These are phyloP conservation scores for Luidia sarsii DNA, from an alignment of 53 echinoderm and acorn worm species.

Conservation along the genomic window DNA sequence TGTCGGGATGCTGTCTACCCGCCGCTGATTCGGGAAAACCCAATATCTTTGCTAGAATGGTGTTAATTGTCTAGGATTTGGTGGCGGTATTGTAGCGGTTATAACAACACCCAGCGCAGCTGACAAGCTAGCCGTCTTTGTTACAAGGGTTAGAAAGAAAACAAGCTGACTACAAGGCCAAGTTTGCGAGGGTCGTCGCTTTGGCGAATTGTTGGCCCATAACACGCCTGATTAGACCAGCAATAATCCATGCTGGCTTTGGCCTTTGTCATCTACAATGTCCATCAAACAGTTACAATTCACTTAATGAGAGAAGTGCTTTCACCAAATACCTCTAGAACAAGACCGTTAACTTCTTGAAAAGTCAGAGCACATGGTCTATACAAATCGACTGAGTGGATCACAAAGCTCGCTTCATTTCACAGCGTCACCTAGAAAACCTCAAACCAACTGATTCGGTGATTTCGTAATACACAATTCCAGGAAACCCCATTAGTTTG, in stretches of 20 bases:
- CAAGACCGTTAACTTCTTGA: no score
- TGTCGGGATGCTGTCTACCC: not conserved
- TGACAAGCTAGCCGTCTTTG: not conserved
- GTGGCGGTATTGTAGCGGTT: not conserved
- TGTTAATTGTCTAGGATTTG: slow-evolving; percentile 18
- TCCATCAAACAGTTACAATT: slow-evolving; percentile 47
- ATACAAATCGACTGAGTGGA: no score
- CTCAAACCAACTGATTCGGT: no score
- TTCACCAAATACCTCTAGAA: not conserved
- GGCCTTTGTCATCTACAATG: slow-evolving; percentile 13
- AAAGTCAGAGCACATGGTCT: no score
- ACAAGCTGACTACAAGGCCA: not conserved
- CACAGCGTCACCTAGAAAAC: no score
- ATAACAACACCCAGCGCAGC: slow-evolving; percentile 22
- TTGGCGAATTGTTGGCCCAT: no score
- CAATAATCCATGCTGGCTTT: not conserved
- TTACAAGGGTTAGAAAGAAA: not conserved
- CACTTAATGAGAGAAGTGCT: slow-evolving; percentile 5
- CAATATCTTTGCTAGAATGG: slow-evolving; percentile 4
- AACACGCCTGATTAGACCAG: slow-evolving; percentile 3
- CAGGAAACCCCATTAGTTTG: no score
- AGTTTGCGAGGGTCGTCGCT: not conserved
- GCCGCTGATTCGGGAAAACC: slow-evolving; percentile 2
- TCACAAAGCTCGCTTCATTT: no score
- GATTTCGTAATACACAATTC: no score